Evolutionary conservation across 1,140 invertebrate genomes (phyloP), one percentile per base, ranked within the genome.

Genomic region (Dendroctonus valens): DNA sequence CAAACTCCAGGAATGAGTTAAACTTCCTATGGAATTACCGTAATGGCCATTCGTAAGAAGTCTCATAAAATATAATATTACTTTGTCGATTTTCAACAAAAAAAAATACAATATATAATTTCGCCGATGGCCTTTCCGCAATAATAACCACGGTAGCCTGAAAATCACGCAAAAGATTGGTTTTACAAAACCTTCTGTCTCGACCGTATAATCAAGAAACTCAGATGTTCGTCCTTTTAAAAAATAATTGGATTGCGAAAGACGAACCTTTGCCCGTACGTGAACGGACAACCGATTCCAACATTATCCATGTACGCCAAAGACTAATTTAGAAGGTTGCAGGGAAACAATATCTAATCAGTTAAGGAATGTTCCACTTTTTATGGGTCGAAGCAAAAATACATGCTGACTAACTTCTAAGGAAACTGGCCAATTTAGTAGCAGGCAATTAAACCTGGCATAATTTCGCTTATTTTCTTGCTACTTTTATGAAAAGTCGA

Each of bases 121-220:
- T 6, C 15, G 26, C 7, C 37, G 8, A 26, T 60, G 50, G 48
- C 57, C 58, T 37, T 60, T 54, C 41, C 41, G 58, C 38, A 61
- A 54, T 63, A 63, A 63, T 53, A 54, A 42, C 46, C 59, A 42
- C 50, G 41, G 60, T 46, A 63, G 60, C 39, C 50, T 53, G 54
- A 39, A 69, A 69, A 73, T 73, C 72, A 74, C 70, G 72, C 72
- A 74, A 70, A 70, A 74, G 72, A 74, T 74, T 72, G 72, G 69
- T 73, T 74, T 74, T 69, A 69, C 65, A 72, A 67, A 72, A 66
- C 69, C 67, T 51, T 65, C 61, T 46, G 62, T 68, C 51, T 72
- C 68, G 66, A 65, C 61, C 72, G 67, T 73, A 66, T 73, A 73
- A 73, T 72, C 69, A 69, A 67, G 68, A 68, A 70, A 65, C 68